A percentile compares a stretch with the other conserved stretches of the same genome.
Evolutionary conservation across 2,797 vertebrate genomes (phyloP).

Genomic region (Limosa lapponica): DNA sequence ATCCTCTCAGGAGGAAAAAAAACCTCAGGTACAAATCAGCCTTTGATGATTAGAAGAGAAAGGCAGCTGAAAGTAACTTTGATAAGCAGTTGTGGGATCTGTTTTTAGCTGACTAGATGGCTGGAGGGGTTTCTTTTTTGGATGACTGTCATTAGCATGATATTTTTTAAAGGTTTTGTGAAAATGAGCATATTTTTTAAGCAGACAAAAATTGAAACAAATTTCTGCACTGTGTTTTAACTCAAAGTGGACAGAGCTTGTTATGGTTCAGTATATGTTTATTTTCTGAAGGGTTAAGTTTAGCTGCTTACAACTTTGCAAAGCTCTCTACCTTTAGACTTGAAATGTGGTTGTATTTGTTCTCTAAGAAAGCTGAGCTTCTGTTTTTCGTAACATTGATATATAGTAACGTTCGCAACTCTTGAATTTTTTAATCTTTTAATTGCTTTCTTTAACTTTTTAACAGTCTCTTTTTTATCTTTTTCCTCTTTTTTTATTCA

Average conservation of each 20-base stretch:
- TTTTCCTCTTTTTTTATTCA: not conserved
- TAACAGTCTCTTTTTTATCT: not conserved
- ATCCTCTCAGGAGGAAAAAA: not conserved
- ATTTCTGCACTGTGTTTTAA: not conserved
- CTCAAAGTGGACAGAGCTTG: not conserved
- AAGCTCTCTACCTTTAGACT: not conserved
- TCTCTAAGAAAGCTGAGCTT: not conserved
- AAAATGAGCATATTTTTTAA: not conserved
- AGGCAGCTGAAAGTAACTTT: not conserved
- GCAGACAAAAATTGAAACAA: not conserved
- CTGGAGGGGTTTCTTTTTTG: not conserved
- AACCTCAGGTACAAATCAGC: not conserved
- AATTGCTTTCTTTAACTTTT: not conserved
- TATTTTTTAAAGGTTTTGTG: not conserved
- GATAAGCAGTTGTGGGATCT: not conserved
- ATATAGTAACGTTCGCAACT: not conserved
- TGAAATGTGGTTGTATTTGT: not conserved
- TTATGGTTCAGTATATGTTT: not conserved
- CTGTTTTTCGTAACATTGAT: not conserved
- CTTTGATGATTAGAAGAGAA: not conserved
- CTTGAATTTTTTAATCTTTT: not conserved
- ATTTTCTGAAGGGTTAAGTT: not conserved
- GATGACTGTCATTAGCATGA: rapidly evolving
- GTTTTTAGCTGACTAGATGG: not conserved
- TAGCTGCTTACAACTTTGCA: not conserved